Evolutionary conservation across 2,888 invertebrate species (phyloP).

Genomic region (Diaphora mendica): DNA sequence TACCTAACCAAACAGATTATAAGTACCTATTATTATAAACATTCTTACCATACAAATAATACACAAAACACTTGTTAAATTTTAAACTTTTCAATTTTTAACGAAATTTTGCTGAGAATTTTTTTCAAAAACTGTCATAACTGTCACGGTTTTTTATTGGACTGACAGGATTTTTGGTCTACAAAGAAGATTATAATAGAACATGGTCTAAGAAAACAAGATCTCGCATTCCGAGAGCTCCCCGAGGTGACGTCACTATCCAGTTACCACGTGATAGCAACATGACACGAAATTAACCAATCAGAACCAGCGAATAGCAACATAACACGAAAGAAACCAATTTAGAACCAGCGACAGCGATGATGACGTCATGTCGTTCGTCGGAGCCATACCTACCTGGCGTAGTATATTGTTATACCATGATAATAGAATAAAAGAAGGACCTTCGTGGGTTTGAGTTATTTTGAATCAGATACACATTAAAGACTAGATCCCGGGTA

Average conservation of each 20-base stretch:
- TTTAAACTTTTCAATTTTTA: slow-evolving; percentile 16
- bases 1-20: not conserved
- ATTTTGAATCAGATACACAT: not conserved
- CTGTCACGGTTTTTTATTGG: slow-evolving; percentile 27
- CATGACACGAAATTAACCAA: no score
- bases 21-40: not conserved
- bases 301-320: no score
- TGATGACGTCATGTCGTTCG: no score
- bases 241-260: no score
- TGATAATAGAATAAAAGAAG: no score
- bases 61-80: slow-evolving; percentile 11
- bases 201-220: no score
- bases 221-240: no score
- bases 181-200: slow-evolving; percentile 5
- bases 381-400: no score
- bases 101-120: slow-evolving; percentile 28
- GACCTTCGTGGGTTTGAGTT: not conserved
- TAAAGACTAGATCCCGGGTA: not conserved
- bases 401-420: no score
- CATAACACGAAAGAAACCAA: no score
- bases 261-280: no score
- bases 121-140: slow-evolving; percentile 33
- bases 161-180: slow-evolving; percentile 21
- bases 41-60: slow-evolving; percentile 2
- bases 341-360: no score